Evolutionary conservation across 2,888 invertebrate genomes (phyloP), one percentile per base, ranked within the genome.

Genomic region (Odontomyia ornata): DNA sequence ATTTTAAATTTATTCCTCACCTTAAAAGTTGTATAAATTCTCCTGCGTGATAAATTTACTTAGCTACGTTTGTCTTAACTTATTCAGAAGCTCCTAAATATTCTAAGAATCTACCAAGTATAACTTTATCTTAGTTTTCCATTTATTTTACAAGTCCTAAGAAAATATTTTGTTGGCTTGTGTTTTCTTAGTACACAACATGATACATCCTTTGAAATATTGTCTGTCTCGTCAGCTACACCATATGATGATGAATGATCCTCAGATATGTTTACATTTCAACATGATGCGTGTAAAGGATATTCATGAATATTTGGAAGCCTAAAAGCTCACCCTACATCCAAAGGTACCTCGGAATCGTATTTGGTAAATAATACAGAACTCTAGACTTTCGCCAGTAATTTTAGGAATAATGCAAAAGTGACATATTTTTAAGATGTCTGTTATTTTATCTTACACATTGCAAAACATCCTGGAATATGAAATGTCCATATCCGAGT

Each of bases 141-240:
- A 11, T 13, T 65, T 36, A n/a, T 28, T 15, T 27, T 65, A 13
- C 5, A 62, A 13, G 28, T 62, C 28, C 28, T 65, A 36, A 65
- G 65, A 65, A 36, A 65, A 65, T 65, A 65, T 65, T 65, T 65
- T 65, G 36, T 36, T 18, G 52, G 18, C 4, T 18, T 52, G 18
- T 52, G 52, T 52, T 52, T 52, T 52, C 52, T 9, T 15, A 52
- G 52, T 18, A 4, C 36, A 5, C 36, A 36, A 36, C 5, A 36
- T 18, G 52, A 52, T 52, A 52, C 15, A 36, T 15, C 52, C 18
- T 52, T 52, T 52, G 18, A 52, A 52, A 52, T 52, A 18, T 52
- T 52, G 52, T 13, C n/a, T 52, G 3, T 4, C 13, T 52, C 18
- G 13, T 3, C 36, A 36, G 36, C 9, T 36, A 52, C 52, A 52